Evolutionary conservation across 2,797 vertebrate species (phyloP).

Genomic region (Coilia nasus): DNA sequence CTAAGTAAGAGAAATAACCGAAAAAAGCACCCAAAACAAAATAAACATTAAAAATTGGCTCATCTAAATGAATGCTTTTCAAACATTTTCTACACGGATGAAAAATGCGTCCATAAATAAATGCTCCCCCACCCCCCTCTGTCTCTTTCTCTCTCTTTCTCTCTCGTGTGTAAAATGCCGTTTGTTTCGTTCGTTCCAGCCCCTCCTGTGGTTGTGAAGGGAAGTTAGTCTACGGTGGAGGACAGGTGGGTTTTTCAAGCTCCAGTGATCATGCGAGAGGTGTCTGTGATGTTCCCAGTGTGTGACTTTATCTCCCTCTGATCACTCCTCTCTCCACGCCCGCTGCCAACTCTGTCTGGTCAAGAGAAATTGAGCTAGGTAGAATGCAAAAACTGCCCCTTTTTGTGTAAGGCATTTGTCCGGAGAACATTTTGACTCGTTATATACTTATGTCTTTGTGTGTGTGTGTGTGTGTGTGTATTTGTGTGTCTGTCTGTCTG

Average conservation of each 20-base stretch:
- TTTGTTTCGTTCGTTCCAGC: conserved; percentile 33
- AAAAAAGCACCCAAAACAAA: neutral
- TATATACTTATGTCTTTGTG: neutral
- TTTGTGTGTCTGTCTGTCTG: neutral
- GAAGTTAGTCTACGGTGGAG: neutral
- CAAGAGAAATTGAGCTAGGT: conserved; percentile 9
- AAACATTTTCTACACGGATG: neutral
- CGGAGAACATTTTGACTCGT: neutral
- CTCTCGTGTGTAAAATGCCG: conserved; percentile 34
- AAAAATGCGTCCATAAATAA: conserved; percentile 6
- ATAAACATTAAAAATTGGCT: neutral
- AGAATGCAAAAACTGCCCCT: neutral
- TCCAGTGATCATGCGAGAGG: conserved; percentile 42
- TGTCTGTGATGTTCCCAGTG: conserved; percentile 20
- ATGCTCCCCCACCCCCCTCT: conserved; percentile 10
- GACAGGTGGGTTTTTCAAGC: conserved; percentile 58
- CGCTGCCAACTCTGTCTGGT: neutral
- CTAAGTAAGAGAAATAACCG: neutral
- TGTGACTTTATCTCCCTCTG: conserved; percentile 29
- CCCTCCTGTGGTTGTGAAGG: conserved; percentile 31
- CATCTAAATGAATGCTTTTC: neutral
- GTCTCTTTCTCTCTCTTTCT: no score
- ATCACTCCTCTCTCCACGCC: conserved; percentile 30
- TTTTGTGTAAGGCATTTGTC: neutral
- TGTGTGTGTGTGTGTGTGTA: neutral